phyloP scores from a whole-genome alignment of 2,113 vertebrate genomes.

The Mungos mungo region DNA sequence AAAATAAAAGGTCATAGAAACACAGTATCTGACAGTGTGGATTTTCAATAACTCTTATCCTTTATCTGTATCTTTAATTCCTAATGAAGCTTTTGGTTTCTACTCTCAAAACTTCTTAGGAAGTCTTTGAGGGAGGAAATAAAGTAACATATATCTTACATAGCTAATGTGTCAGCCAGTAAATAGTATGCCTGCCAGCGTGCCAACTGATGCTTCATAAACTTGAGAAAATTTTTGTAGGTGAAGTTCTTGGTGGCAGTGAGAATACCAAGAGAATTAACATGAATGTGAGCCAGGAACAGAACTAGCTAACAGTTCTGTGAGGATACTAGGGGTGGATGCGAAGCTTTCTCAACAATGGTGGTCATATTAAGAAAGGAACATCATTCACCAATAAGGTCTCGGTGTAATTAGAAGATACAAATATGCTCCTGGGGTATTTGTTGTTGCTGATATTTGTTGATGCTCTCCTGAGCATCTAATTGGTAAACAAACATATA shows the following conservation, averaged over 20 bases:
- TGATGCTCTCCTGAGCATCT: not conserved
- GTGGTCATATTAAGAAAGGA: not conserved
- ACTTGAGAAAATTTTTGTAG: not conserved
- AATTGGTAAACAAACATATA: not conserved
- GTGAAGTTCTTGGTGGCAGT: not conserved
- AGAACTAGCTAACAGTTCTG: not conserved
- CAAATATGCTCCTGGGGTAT: not conserved
- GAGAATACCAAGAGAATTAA: not conserved
- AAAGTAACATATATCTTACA: not conserved
- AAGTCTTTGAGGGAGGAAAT: not conserved
- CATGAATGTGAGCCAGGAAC: not conserved
- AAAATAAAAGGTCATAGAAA: not conserved
- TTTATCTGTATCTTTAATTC: not conserved
- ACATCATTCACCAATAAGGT: not conserved
- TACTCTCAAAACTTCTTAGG: not conserved
- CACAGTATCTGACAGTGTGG: not conserved
- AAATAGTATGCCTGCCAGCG: not conserved
- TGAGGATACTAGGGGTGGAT: not conserved
- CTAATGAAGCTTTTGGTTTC: not conserved
- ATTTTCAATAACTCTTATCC: not conserved
- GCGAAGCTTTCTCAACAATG: not conserved
- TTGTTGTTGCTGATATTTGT: not conserved
- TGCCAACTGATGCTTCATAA: not conserved
- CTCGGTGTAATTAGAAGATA: not conserved
- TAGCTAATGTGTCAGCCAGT: not conserved